Evolutionary conservation across 2,113 vertebrate species (phyloP), one percentile per base, ranked within the genome.

Genomic region (Pluvialis apricaria): DNA sequence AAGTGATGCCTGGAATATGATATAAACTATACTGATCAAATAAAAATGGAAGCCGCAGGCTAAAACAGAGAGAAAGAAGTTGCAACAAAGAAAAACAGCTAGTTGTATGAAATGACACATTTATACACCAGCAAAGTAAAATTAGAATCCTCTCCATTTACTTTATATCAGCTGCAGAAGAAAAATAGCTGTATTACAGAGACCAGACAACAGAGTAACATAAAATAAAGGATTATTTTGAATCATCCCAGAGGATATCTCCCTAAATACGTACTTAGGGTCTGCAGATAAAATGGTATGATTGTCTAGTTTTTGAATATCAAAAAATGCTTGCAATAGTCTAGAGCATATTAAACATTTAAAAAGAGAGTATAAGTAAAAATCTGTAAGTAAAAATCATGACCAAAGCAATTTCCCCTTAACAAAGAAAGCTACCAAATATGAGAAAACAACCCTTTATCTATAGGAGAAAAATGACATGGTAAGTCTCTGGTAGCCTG

Each of bases 1-100:
- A 97, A 96, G 86, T 95, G 96, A 94, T 98, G 97, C 91, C 97
- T 96, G 64, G 97, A 98, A 98, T 98, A 97, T 97, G 95, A 98
- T 98, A 98, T 98, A 98, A 98, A 98, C 97, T 98, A 96, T 95
- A 97, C 97, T 98, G 97, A 98, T 98, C 97, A 98, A 98, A 98
- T 98, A 98, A 98, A 98, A 97, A 97, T 89, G 61, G 88, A 77
- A 94, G 97, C 98, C 76, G 75, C 87, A 62, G 98, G 98, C 98
- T 98, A 98, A 97, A 97, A 97, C 97, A 97, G 95, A 97, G 68
- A 95, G 93, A 97, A 98, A 97, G 95, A 97, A 97, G 97, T 97
- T 97, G 97, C 95, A 98, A 97, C 98, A 98, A 98, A 98, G 98
- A 97, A 98, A 98, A 98, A 98, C 97, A 98, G 97, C 90, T 91